These are phyloP conservation scores for Dendrophyllia cribrosa DNA, from an alignment of 64 coral and sea anemone genomes.

Conservation along the genomic window DNA sequence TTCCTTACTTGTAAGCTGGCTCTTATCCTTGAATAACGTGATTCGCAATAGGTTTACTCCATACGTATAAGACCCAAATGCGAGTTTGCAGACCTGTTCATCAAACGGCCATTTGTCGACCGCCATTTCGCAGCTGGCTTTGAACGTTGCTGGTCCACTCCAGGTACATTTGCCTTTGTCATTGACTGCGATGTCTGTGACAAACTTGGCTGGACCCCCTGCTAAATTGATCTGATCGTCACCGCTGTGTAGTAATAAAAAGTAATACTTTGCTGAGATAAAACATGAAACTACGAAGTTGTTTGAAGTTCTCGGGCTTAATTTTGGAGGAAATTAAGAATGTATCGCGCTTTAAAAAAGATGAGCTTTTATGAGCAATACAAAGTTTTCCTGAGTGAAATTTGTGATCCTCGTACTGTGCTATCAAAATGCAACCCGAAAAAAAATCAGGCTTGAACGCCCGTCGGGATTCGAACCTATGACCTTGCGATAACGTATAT, in stretches of 20 bases:
- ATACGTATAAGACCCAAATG: constrained; percentile 47
- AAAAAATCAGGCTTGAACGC: no score
- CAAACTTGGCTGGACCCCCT: constrained; percentile 31
- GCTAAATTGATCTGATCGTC: constrained; percentile 27
- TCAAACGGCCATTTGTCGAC: constrained; percentile 49
- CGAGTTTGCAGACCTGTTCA: background rate
- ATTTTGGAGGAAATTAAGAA: no score
- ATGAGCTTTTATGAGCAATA: no score
- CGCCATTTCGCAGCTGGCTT: constrained; percentile 8
- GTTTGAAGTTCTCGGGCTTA: no score
- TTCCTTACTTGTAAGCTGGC: constrained; percentile 23
- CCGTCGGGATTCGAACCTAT: no score
- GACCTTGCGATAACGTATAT: no score
- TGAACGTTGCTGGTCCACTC: constrained; percentile 45
- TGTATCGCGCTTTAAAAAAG: no score
- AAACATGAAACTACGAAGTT: no score
- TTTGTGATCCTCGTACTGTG: no score
- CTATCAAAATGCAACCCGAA: no score
- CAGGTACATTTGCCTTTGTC: background rate
- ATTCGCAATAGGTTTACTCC: constrained; percentile 15
- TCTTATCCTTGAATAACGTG: constrained; percentile 24
- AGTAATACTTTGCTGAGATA: no score
- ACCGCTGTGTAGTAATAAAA: background rate
- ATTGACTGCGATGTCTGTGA: background rate
- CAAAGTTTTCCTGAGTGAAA: no score